Evolutionary conservation across 2,113 vertebrate species (phyloP).

Genomic region (Strix aluco): DNA sequence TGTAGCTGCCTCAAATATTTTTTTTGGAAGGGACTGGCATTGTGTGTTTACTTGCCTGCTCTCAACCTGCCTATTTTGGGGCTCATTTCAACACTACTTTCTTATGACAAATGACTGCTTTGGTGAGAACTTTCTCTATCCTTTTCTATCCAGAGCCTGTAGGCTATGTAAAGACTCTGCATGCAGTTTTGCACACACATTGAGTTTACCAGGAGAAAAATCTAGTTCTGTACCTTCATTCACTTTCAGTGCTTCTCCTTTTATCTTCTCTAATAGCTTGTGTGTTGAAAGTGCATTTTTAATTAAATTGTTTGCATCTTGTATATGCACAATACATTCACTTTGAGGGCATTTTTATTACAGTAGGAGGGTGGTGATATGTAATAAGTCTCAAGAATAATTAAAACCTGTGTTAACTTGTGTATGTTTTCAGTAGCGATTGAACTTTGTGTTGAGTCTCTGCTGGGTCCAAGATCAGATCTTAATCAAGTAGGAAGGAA

Average conservation of each 20-base stretch:
- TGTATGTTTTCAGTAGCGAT: background rate
- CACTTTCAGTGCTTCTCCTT: background rate
- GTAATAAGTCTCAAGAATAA: conserved; percentile 51
- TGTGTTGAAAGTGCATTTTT: conserved; percentile 32
- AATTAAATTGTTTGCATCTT: conserved; percentile 45
- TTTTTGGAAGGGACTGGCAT: background rate
- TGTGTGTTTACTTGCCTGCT: background rate
- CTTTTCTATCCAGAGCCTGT: background rate
- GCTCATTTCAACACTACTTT: background rate
- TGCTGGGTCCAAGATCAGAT: conserved; percentile 35
- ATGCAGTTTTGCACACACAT: background rate
- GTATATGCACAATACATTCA: background rate
- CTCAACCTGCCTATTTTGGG: background rate
- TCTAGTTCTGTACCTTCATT: background rate
- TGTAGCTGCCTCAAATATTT: background rate
- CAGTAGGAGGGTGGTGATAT: conserved; percentile 10
- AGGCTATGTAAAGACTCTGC: background rate
- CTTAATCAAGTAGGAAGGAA: conserved; percentile 30
- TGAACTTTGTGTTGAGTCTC: conserved; percentile 48
- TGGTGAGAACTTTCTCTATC: background rate
- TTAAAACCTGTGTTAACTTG: conserved; percentile 59
- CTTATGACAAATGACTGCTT: background rate
- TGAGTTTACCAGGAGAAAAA: background rate
- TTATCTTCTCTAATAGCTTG: conserved; percentile 19
- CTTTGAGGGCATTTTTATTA: conserved; percentile 45